Evolutionary conservation across 2,797 vertebrate species (phyloP).

Genomic region (Myotis myotis): DNA sequence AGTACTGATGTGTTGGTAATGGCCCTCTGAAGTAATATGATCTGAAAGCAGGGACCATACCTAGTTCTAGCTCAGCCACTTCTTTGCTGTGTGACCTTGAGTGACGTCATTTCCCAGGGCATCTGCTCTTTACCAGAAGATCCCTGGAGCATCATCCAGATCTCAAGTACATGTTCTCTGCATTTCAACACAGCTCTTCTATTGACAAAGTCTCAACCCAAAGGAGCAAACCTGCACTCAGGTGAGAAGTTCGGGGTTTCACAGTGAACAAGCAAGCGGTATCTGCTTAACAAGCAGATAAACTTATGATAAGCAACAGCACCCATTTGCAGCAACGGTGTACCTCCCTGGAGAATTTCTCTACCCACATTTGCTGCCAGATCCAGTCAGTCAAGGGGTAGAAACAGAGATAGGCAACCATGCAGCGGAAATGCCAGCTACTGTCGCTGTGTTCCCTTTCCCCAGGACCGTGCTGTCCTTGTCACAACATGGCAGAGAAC

Average conservation of each 20-base stretch:
- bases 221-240: background rate
- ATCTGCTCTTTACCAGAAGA: background rate
- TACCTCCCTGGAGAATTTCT: background rate
- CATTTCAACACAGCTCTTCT: background rate
- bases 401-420: background rate
- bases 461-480: background rate
- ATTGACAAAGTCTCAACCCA: background rate
- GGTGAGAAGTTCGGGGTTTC: background rate
- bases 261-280: background rate
- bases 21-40: background rate
- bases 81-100: background rate
- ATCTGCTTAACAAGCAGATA: background rate
- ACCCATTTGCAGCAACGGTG: background rate
- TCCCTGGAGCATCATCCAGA: background rate
- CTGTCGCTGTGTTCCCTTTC: background rate
- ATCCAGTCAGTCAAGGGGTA: background rate
- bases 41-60: background rate
- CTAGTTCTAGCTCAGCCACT: background rate
- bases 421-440: background rate
- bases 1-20: background rate
- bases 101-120: background rate
- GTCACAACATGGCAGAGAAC: background rate
- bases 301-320: background rate
- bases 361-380: background rate
- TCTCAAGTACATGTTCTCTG: background rate